Percentiles rank a stretch among this genome's conserved stretches.
Evolutionary conservation across 1,140 invertebrate species (phyloP).

Genomic region (Apocrypta bakeri): DNA sequence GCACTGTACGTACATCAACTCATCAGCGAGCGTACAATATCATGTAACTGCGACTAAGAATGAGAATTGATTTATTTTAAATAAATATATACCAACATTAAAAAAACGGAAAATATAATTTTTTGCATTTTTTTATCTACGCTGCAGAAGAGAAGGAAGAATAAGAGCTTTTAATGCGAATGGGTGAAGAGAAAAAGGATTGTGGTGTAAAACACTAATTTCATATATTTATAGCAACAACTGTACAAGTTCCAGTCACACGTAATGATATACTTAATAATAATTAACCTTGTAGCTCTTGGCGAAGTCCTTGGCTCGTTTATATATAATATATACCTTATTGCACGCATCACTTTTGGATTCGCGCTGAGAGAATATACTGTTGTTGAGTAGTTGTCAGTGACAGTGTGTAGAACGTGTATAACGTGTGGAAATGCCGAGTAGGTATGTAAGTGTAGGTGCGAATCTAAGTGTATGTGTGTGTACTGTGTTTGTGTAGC

Average conservation of each 20-base stretch:
- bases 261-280: slow-evolving; percentile 66
- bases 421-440: not conserved
- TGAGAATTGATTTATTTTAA: slow-evolving; percentile 53
- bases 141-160: slow-evolving; percentile 2
- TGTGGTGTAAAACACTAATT: slow-evolving; percentile 74
- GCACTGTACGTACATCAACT: slow-evolving; percentile 51
- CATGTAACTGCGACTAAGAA: slow-evolving; percentile 51
- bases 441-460: not conserved
- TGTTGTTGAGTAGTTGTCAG: not conserved
- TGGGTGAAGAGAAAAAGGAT: slow-evolving; percentile 44
- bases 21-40: slow-evolving; percentile 46
- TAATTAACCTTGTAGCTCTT: slow-evolving; percentile 58
- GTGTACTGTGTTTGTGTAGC: not conserved
- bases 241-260: slow-evolving; percentile 73
- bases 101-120: slow-evolving; percentile 16
- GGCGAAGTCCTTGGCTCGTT: slow-evolving; percentile 23
- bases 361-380: slow-evolving; percentile 44
- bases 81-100: slow-evolving; percentile 47
- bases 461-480: too few species aligned
- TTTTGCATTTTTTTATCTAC: too few species aligned
- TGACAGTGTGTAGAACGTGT: not conserved
- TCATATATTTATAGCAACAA: slow-evolving; percentile 75
- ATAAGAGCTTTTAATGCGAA: not conserved
- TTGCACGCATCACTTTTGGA: slow-evolving; percentile 43
- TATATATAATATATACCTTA: not conserved